Percentiles rank a stretch among this genome's conserved stretches.
phyloP scores from a whole-genome alignment of 2,888 invertebrate species.

The Lacanobia oleracea region DNA sequence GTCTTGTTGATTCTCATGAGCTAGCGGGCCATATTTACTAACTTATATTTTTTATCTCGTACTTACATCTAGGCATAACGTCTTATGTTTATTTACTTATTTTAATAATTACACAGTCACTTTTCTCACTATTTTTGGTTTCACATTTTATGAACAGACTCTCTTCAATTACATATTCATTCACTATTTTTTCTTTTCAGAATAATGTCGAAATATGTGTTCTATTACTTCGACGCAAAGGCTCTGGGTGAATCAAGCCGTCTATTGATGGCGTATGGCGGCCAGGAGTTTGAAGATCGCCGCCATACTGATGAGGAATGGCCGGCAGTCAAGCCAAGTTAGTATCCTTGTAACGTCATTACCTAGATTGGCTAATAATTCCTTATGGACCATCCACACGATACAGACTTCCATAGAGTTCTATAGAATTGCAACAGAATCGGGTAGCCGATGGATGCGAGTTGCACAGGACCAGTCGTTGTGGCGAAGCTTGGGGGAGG shows the following conservation, averaged over 20 bases:
- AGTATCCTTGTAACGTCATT: not conserved
- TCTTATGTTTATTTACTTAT: not conserved
- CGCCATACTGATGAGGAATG: conserved; percentile 88
- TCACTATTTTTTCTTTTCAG: not conserved
- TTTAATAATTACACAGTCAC: too few species aligned
- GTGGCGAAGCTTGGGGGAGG: too few species aligned
- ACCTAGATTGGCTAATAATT: not conserved
- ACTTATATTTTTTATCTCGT: not conserved
- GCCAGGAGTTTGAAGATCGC: conserved; percentile 91
- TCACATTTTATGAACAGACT: not conserved
- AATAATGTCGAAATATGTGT: conserved; percentile 86
- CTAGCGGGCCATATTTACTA: not conserved
- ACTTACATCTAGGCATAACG: too few species aligned
- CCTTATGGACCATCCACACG: too few species aligned
- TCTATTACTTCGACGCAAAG: conserved; percentile 91
- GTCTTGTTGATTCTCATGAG: not conserved
- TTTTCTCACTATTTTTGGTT: too few species aligned
- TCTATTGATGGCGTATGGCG: conserved; percentile 91
- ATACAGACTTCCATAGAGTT: too few species aligned
- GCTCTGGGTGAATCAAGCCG: conserved; percentile 91
- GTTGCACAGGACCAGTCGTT: too few species aligned
- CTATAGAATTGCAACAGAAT: too few species aligned
- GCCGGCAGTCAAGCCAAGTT: conserved; percentile 78
- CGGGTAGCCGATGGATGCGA: too few species aligned
- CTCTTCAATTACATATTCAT: too few species aligned